Evolutionary conservation across 1,140 invertebrate genomes (phyloP), one percentile per base, ranked within the genome.

Genomic region (Medauroidea extradentata): DNA sequence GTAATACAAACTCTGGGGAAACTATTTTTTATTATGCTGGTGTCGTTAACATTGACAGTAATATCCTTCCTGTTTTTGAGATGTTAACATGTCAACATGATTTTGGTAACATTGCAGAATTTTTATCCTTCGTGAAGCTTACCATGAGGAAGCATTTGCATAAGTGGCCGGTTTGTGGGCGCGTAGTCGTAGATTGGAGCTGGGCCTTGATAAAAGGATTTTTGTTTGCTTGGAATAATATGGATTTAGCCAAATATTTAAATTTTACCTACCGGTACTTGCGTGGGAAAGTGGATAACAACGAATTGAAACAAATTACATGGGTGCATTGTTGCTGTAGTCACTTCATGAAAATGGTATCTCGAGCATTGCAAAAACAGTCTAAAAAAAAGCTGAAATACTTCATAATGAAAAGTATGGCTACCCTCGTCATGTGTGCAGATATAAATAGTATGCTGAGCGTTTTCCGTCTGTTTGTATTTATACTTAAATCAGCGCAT

Each of bases 171-270:
- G 49, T 25, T 52, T 63, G 60, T 18, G 53, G 55, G 55, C 21
- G 61, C 42, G 53, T 62, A 13, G 44, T 44, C n/a, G 52, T 62
- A 27, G 62, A 66, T 39, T 64, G 57, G 64, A 62, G 56, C 51
- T 66, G 57, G 64, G 57, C 62, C 48, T 42, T 60, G 9, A 64
- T 66, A 11, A 64, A 66, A 18, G 63, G 29, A 11, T 34, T 34
- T 11, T 11, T 34, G 4, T 34, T 34, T 7, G 29, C 29, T 34
- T 34, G 29, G 57, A 64, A 62, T 53, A 11, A 46, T 3, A 42
- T 53, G 0, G 13, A 59, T 43, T 55, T 62, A 11, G 19, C 48
- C 7, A 7, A 48, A 0, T 64, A 65, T 41, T 55, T 65, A 19
- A 59, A 59, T 34, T 34, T 34, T 11, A 34, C 29, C 5, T 34